phyloP scores from a whole-genome alignment of 2,888 invertebrate genomes.

The Rutpela maculata region DNA sequence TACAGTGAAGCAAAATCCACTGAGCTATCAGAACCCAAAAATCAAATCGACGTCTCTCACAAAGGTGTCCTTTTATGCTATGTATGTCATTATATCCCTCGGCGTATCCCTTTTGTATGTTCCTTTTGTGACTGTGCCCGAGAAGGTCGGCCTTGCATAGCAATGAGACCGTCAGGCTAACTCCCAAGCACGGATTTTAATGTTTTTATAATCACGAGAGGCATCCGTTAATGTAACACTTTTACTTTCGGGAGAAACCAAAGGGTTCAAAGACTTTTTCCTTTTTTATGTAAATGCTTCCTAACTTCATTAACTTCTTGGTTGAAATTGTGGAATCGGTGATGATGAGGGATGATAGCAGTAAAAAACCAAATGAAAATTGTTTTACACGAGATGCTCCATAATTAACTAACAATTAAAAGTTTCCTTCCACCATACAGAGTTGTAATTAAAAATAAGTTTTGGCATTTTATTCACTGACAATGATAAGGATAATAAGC shows the following conservation, averaged over 20 bases:
- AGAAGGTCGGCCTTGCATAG: constrained; percentile 72
- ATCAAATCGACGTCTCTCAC: constrained; percentile 67
- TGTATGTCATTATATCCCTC: constrained; percentile 71
- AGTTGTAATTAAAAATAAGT: too few species aligned
- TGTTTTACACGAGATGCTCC: constrained; percentile 2
- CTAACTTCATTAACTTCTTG: constrained; percentile 41
- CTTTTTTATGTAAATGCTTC: constrained; percentile 72
- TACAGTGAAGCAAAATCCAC: constrained; percentile 48
- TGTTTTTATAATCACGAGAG: constrained; percentile 73
- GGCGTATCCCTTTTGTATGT: constrained; percentile 71
- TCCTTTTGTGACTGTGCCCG: constrained; percentile 70
- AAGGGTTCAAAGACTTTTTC: constrained; percentile 72
- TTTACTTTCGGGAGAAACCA: constrained; percentile 69
- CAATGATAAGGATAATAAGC: too few species aligned
- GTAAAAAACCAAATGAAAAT: constrained; percentile 11
- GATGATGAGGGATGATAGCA: constrained; percentile 33
- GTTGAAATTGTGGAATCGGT: constrained; percentile 31
- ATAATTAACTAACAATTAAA: constrained; percentile 4
- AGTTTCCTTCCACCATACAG: neutral
- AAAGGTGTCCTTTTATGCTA: constrained; percentile 69
- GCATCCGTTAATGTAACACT: constrained; percentile 67
- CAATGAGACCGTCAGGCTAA: constrained; percentile 69
- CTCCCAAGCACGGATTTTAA: constrained; percentile 70
- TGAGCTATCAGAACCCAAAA: constrained; percentile 61
- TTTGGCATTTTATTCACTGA: too few species aligned